A percentile compares a stretch with the other conserved stretches of the same genome.
These are phyloP conservation scores for Hoplodrina ambigua DNA, from an alignment of 2,888 invertebrate genomes.

Conservation along the genomic window DNA sequence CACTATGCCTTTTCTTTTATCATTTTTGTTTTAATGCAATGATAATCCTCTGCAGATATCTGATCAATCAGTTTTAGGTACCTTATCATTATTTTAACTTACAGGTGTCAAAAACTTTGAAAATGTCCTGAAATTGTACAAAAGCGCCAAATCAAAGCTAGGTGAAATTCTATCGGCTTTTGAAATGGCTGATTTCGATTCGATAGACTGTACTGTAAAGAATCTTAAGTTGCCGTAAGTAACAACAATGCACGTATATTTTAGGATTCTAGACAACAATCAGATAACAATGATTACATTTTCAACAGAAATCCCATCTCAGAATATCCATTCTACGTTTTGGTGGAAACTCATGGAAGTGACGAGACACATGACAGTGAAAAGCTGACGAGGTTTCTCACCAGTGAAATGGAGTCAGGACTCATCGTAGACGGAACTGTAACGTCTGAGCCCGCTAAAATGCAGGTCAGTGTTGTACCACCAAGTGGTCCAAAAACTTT, in stretches of 20 bases:
- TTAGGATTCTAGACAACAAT: background rate
- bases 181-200: slow-evolving; percentile 96
- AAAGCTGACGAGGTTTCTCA: slow-evolving; percentile 95
- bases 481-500: background rate
- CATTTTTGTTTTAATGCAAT: background rate
- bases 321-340: slow-evolving; percentile 95
- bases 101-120: slow-evolving; percentile 94
- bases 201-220: slow-evolving; percentile 92
- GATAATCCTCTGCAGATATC: background rate
- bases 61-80: background rate
- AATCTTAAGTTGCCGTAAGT: slow-evolving; percentile 90
- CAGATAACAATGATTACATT: background rate
- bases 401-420: slow-evolving; percentile 92
- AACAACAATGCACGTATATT: background rate
- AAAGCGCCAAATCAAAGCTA: slow-evolving; percentile 93
- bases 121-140: slow-evolving; percentile 93
- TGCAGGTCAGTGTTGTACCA: slow-evolving; percentile 89
- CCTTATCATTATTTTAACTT: slow-evolving; percentile 37
- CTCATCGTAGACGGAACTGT: slow-evolving; percentile 95
- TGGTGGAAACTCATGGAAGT: slow-evolving; percentile 97
- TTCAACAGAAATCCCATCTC: slow-evolving; percentile 89
- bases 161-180: slow-evolving; percentile 98
- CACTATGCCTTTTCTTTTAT: slow-evolving; percentile 3
- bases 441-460: slow-evolving; percentile 95
- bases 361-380: slow-evolving; percentile 96